Percentiles rank a stretch among this genome's conserved stretches.
Evolutionary conservation across 2,888 invertebrate genomes (phyloP).

Genomic region (Apamea anceps): DNA sequence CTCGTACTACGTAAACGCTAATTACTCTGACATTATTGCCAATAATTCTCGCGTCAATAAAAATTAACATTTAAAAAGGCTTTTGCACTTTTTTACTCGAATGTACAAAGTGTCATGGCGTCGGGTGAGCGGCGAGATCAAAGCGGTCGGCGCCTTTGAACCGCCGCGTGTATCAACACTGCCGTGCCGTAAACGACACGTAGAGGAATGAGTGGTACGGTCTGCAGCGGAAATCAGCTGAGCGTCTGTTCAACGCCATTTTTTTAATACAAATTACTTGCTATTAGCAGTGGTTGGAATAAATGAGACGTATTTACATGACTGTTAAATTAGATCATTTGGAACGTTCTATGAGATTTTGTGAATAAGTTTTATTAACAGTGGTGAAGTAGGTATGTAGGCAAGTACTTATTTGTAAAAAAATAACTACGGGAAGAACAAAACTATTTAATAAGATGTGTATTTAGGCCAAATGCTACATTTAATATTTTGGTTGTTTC

Average conservation of each 20-base stretch:
- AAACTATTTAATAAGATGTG: not conserved
- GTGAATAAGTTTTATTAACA: not conserved
- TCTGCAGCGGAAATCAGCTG: conserved; percentile 64
- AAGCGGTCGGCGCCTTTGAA: conserved; percentile 81
- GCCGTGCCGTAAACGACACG: conserved; percentile 79
- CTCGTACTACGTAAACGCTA: conserved; percentile 49
- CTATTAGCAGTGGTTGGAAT: conserved; percentile 46
- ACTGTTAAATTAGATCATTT: conserved; percentile 53
- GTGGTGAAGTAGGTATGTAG: not conserved
- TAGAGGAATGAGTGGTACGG: conserved; percentile 70
- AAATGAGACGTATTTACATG: conserved; percentile 47
- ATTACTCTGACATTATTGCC: conserved; percentile 65
- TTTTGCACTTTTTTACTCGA: conserved; percentile 71
- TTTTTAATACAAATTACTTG: conserved; percentile 58
- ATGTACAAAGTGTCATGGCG: conserved; percentile 75
- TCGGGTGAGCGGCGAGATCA: conserved; percentile 79
- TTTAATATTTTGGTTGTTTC: not conserved
- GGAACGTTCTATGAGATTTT: conserved; percentile 23
- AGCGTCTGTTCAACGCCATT: conserved; percentile 48
- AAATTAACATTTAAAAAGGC: conserved; percentile 65
- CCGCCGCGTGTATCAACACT: conserved; percentile 75
- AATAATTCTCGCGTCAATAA: conserved; percentile 69
- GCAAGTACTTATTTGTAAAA: not conserved
- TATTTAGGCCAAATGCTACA: not conserved
- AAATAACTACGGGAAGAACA: not conserved